phyloP scores from a whole-genome alignment of 2,113 vertebrate genomes.

The Hoplias malabaricus region DNA sequence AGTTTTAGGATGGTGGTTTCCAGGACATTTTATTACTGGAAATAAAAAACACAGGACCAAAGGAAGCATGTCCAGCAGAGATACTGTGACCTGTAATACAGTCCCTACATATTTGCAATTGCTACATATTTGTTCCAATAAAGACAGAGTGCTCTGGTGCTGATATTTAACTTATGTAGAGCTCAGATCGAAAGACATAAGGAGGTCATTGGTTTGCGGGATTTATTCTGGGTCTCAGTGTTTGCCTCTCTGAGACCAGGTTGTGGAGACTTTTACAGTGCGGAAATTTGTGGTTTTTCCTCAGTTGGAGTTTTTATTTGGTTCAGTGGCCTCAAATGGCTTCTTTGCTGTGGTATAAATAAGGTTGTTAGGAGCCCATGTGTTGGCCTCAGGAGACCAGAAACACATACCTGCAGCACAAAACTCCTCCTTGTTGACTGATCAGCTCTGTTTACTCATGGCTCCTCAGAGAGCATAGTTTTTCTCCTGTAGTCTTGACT shows the following conservation, averaged over 20 bases:
- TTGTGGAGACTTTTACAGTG: not conserved
- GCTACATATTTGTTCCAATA: not conserved
- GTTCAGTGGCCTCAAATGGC: not conserved
- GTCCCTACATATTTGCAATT: not conserved
- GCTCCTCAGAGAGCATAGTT: not conserved
- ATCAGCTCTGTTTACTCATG: not conserved
- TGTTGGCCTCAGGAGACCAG: not conserved
- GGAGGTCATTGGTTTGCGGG: not conserved
- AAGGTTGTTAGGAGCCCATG: not conserved
- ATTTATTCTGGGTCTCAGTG: not conserved
- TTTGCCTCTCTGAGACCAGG: not conserved
- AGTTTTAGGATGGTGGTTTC: not conserved
- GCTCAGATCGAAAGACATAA: not conserved
- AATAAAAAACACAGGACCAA: not conserved
- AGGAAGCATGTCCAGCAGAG: not conserved
- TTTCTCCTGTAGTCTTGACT: not conserved
- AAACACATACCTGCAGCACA: constrained; percentile 4
- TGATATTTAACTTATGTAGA: not conserved
- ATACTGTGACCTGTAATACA: not conserved
- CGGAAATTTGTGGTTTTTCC: not conserved
- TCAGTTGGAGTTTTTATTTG: not conserved
- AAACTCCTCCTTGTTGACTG: constrained; percentile 1
- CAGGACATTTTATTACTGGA: not conserved
- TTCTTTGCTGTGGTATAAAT: constrained; percentile 26
- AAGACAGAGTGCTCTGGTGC: not conserved